These are phyloP conservation scores for Drosophila nigromelanica DNA, from an alignment of 1,140 invertebrate genomes.

Conservation along the genomic window DNA sequence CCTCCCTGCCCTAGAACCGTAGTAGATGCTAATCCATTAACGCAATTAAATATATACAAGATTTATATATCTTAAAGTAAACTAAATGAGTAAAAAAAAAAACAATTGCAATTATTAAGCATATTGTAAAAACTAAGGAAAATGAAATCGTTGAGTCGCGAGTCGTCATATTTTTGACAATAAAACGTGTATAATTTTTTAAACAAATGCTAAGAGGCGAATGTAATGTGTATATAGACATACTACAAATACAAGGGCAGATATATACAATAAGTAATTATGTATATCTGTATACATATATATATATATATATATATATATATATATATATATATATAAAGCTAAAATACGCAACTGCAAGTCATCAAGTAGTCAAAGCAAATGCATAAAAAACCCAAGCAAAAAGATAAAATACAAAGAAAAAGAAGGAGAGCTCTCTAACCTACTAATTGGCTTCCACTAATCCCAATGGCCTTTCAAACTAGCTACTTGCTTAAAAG, in stretches of 20 bases:
- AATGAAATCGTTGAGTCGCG: constrained; percentile 57
- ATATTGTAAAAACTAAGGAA: constrained; percentile 46
- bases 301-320: constrained; percentile 47
- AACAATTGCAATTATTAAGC: constrained; percentile 34
- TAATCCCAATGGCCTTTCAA: constrained; percentile 47
- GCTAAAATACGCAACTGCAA: constrained; percentile 25
- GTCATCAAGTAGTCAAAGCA: constrained; percentile 19
- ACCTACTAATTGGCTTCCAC: constrained; percentile 47
- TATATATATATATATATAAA: constrained; percentile 34
- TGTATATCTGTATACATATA: constrained; percentile 33
- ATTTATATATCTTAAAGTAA: neutral
- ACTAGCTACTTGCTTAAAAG: constrained; percentile 4
- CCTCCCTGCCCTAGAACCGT: neutral
- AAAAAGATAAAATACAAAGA: neutral
- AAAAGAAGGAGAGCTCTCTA: neutral
- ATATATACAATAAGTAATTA: constrained; percentile 18
- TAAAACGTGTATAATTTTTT: constrained; percentile 66
- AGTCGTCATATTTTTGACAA: constrained; percentile 80
- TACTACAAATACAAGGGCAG: constrained; percentile 35
- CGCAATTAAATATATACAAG: neutral
- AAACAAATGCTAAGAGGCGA: constrained; percentile 29
- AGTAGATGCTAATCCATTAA: neutral
- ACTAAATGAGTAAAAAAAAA: constrained; percentile 6
- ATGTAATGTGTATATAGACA: constrained; percentile 58
- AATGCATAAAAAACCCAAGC: constrained; percentile 5